Conservation (phyloP, 2,888 invertebrate genomes). For the Drosophila gaucha region DNA sequence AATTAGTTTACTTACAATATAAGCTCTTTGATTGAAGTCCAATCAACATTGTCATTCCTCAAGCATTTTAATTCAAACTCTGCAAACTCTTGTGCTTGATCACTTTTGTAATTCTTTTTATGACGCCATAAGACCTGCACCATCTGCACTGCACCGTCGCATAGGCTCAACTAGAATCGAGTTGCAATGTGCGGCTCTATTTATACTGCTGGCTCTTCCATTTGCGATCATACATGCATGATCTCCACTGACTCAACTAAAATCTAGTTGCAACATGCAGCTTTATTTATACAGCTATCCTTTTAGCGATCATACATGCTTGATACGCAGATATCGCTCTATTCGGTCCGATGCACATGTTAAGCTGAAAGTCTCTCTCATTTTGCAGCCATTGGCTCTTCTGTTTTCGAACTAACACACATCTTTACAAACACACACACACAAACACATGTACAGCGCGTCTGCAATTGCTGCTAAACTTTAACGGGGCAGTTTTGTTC, state of each 20-base stretch:
- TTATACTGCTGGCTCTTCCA: neutral
- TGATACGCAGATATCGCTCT: neutral
- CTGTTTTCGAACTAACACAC: neutral
- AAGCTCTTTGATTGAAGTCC: too few species aligned
- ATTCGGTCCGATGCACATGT: neutral
- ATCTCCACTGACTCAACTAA: neutral
- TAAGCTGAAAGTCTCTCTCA: neutral
- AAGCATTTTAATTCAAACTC: too few species aligned
- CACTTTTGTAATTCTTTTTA: too few species aligned
- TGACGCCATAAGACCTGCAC: too few species aligned
- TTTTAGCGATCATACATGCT: neutral
- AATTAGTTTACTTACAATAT: too few species aligned
- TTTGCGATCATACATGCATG: neutral
- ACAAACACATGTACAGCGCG: neutral
- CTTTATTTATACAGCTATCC: neutral
- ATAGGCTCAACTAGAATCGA: neutral
- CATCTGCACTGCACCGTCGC: neutral
- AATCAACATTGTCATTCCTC: too few species aligned
- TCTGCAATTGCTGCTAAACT: neutral
- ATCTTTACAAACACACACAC: neutral
- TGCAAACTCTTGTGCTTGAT: too few species aligned
- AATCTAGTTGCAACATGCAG: neutral
- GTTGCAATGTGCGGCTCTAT: neutral
- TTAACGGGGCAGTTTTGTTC: neutral
- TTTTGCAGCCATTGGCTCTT: neutral